Conservation (phyloP, 2,797 vertebrate genomes). For the Pelobates cultripes region DNA sequence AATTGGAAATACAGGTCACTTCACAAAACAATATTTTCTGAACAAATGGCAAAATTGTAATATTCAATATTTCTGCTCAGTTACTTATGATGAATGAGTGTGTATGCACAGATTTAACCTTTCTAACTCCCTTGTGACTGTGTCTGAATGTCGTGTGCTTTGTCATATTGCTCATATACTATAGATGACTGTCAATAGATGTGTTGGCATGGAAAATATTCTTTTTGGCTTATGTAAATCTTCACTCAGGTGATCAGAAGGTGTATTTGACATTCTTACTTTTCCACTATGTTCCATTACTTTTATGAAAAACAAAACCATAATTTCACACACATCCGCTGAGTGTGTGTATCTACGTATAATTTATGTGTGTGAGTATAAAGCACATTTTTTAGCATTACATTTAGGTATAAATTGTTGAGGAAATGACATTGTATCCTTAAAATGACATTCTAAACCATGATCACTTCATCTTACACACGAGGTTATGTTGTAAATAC, state of each 20-base stretch:
- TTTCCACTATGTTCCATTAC: not conserved
- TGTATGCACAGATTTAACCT: slow-evolving; percentile 3
- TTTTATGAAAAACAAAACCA: not conserved
- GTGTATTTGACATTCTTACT: not conserved
- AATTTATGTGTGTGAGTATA: no score
- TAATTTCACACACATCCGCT: not conserved
- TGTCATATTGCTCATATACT: not conserved
- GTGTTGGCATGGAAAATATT: not conserved
- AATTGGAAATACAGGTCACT: not conserved
- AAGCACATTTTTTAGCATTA: no score
- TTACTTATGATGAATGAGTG: slow-evolving; percentile 1
- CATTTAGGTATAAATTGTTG: no score
- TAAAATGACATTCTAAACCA: no score
- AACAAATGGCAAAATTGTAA: not conserved
- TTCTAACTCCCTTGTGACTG: not conserved
- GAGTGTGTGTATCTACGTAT: no score
- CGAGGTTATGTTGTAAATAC: no score
- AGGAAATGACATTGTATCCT: no score
- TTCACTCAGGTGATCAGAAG: not conserved
- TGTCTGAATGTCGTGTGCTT: not conserved
- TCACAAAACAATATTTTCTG: not conserved
- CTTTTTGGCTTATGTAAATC: not conserved
- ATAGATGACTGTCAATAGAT: not conserved
- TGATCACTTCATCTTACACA: no score
- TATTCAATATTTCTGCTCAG: not conserved